Evolutionary conservation across 2,113 vertebrate species (phyloP).

Genomic region (Osmerus eperlanus): DNA sequence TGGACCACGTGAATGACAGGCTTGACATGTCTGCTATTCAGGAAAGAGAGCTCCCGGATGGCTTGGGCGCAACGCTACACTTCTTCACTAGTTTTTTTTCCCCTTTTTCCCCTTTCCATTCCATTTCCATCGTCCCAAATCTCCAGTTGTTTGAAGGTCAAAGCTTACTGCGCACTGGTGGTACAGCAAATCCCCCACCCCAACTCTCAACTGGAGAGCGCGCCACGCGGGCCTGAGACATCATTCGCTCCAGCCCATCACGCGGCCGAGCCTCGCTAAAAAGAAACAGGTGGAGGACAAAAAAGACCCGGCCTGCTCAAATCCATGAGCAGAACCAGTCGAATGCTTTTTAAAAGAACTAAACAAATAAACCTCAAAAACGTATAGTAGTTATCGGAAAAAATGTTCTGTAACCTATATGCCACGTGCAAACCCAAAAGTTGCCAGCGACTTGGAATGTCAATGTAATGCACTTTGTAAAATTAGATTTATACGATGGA

Average conservation of each 20-base stretch:
- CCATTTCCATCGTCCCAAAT: constrained; percentile 25
- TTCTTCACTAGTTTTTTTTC: constrained; percentile 26
- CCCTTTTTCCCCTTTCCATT: constrained; percentile 15
- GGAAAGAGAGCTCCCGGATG: constrained; percentile 50
- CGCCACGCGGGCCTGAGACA: constrained; percentile 22
- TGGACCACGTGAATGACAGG: constrained; percentile 47
- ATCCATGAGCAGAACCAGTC: neutral
- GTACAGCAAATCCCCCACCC: constrained; percentile 29
- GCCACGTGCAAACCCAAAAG: no score
- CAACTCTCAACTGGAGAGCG: constrained; percentile 27
- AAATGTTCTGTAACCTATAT: no score
- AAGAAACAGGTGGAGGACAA: constrained; percentile 7
- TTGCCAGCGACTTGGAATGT: neutral
- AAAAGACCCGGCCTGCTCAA: neutral
- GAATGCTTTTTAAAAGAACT: neutral
- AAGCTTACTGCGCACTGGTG: constrained; percentile 40
- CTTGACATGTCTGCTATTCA: constrained; percentile 55
- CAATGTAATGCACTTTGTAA: neutral
- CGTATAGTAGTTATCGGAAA: no score
- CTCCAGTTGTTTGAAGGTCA: constrained; percentile 49
- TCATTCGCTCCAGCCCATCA: neutral
- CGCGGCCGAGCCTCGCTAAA: neutral
- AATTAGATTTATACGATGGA: neutral
- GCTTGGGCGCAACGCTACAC: constrained; percentile 38
- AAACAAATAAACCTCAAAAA: neutral